These are phyloP conservation scores for Glossophaga mutica DNA, from an alignment of 2,797 vertebrate genomes.

Conservation along the genomic window DNA sequence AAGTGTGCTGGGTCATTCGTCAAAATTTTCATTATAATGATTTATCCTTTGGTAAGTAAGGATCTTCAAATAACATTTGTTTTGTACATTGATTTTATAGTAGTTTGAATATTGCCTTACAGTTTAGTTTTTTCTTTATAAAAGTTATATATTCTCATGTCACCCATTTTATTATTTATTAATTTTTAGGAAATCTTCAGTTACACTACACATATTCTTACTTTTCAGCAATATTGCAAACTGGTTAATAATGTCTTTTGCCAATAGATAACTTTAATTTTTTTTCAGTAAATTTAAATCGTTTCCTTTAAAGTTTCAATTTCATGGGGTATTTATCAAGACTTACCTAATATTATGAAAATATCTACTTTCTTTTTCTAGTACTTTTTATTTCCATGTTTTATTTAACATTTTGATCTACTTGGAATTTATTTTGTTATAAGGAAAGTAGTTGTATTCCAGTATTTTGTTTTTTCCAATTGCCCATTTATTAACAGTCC, in stretches of 20 bases:
- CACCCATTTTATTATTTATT: background rate
- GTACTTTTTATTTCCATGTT: background rate
- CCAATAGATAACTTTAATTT: background rate
- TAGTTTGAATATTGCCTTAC: background rate
- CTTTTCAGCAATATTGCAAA: background rate
- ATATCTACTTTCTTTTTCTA: background rate
- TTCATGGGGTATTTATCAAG: background rate
- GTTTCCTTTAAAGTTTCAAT: background rate
- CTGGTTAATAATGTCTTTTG: background rate
- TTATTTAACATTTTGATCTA: background rate
- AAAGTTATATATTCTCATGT: background rate
- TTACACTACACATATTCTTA: background rate
- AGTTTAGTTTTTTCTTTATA: slow-evolving; percentile 25
- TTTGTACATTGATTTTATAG: background rate
- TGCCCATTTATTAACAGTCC: background rate
- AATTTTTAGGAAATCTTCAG: background rate
- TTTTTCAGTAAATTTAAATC: slow-evolving; percentile 26
- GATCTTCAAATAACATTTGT: background rate
- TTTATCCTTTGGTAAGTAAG: background rate
- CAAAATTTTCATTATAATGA: background rate
- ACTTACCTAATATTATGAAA: slow-evolving; percentile 1
- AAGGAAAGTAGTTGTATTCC: background rate
- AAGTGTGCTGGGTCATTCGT: background rate
- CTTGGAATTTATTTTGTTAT: slow-evolving; percentile 16
- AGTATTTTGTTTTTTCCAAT: background rate